These are phyloP conservation scores for Pedetes capensis DNA, from an alignment of 2,113 vertebrate genomes.

Conservation along the genomic window DNA sequence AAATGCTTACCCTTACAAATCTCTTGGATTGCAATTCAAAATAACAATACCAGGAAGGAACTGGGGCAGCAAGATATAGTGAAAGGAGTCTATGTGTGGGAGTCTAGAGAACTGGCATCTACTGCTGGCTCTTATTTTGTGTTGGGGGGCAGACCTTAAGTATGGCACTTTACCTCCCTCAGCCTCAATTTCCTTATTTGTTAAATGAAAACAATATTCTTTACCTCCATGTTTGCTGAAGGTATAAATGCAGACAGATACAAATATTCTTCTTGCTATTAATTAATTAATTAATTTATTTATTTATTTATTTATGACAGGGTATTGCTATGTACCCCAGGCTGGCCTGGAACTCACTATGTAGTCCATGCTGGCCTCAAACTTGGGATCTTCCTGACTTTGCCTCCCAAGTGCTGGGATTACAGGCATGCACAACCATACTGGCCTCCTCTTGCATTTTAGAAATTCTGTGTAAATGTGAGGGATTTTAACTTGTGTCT, in stretches of 20 bases:
- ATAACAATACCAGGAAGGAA: constrained; percentile 5
- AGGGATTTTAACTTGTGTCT: neutral
- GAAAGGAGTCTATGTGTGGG: neutral
- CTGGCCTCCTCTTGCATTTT: neutral
- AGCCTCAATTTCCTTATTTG: neutral
- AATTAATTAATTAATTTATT: too few species aligned
- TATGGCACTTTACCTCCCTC: neutral
- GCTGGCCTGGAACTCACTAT: too few species aligned
- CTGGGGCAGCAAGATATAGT: neutral
- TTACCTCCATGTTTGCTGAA: neutral
- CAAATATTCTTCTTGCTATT: neutral
- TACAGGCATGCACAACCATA: neutral
- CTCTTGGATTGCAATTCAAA: neutral
- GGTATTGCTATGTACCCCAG: too few species aligned
- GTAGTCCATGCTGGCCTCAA: too few species aligned
- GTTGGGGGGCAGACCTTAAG: neutral
- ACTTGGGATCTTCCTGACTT: too few species aligned
- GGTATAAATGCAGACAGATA: neutral
- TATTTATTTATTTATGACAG: too few species aligned
- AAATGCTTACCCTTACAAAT: neutral
- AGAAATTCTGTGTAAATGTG: neutral
- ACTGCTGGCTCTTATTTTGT: neutral
- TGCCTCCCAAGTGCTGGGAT: too few species aligned
- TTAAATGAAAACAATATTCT: neutral
- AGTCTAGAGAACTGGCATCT: neutral